Evolutionary conservation across 2,888 invertebrate genomes (phyloP).

Genomic region (Aporophyla nigra): DNA sequence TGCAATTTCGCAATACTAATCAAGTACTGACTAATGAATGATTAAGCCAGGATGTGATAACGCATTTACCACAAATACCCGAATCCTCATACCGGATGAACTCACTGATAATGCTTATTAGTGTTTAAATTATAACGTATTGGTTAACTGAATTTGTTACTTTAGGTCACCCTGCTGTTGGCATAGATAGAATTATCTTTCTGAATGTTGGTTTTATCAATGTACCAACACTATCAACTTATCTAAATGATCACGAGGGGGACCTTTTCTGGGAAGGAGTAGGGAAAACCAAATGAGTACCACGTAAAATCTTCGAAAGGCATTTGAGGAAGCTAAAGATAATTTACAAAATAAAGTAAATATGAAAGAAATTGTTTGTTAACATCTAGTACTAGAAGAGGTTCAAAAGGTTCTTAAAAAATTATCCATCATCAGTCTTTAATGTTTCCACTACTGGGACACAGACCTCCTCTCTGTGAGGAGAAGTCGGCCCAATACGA

Average conservation of each 20-base stretch:
- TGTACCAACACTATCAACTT: slow-evolving; percentile 24
- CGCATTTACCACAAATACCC: slow-evolving; percentile 74
- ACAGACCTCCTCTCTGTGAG: no score
- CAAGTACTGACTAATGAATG: slow-evolving; percentile 81
- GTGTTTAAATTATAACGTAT: slow-evolving; percentile 71
- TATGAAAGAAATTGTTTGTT: neutral
- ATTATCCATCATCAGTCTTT: no score
- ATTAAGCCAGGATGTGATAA: slow-evolving; percentile 81
- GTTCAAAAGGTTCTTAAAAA: no score
- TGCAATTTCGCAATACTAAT: slow-evolving; percentile 64
- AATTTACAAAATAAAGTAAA: neutral
- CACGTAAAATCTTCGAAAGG: no score
- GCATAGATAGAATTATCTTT: slow-evolving; percentile 11
- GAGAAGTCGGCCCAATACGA: no score
- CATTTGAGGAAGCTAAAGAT: neutral
- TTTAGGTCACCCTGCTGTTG: neutral
- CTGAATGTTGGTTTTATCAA: slow-evolving; percentile 25
- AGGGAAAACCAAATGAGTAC: neutral
- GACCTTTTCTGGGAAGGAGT: neutral
- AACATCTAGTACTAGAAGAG: neutral
- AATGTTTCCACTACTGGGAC: no score
- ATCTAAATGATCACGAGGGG: slow-evolving; percentile 22
- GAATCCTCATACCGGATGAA: slow-evolving; percentile 77
- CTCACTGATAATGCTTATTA: slow-evolving; percentile 72
- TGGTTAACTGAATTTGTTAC: slow-evolving; percentile 23